Base-by-base conservation (phyloP, 1,140 invertebrate species). In the Helicoverpa zea region DNA sequence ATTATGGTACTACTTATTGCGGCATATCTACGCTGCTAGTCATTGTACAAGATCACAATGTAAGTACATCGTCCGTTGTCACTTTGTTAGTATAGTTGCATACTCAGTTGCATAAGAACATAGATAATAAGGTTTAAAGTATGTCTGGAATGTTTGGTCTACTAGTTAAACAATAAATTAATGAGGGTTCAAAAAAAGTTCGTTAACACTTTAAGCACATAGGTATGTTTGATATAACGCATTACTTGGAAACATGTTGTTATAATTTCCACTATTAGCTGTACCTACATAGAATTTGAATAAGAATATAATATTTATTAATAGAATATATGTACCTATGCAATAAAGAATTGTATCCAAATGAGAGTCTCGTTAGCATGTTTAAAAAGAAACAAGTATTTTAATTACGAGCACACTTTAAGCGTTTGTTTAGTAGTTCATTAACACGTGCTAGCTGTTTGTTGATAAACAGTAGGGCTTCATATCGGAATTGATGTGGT, bases 11-110 rank as follows among this genome's bases (percentile, higher is more conserved):
- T 43, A 43, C 35, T 43, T 43, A 63, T 18, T 30, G 23, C 29
- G 13, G 16, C 68, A 14, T 35, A 35, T 58, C 72, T 59, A 52
- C 13, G 47, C 18, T 43, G 35, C 35, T 43, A 35, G 2, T 43
- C 18, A 66, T 56, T 66, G n/a, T 74, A n/a, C 11, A 66, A 61
- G 16, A 61, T 23, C n/a, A 30, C 29, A 56, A 13, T 54, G 51
- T 30, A 63, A 59, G 13, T 76, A 47, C 74, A 13, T 9, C 58
- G 58, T 2, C 30, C 49, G 73, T 75, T 51, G 35, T 77, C 59
- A 77, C 49, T 77, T 64, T 76, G 29, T 77, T 66, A 43, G 61
- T 77, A 43, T 54, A 66, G 59, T 77, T 77, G 75, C 75, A 77
- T 63, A 54, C 66, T 18, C 35, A 66, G 59, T 77, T 77, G 75